Evolutionary conservation across 1,140 invertebrate species (phyloP), one percentile per base, ranked within the genome.

Genomic region (Hyles euphorbiae): DNA sequence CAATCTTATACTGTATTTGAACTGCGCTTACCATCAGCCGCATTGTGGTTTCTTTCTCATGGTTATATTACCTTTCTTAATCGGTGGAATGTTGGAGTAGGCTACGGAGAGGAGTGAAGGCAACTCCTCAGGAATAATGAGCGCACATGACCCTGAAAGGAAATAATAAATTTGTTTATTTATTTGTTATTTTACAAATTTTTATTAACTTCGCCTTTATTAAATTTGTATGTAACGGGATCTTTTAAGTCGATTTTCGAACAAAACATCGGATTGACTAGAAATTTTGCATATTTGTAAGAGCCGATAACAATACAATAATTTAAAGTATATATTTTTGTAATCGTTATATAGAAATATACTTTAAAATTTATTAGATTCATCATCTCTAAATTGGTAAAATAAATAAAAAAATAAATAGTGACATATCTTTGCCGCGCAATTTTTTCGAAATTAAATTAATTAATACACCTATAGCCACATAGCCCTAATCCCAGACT

Each of bases 11-110:
- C 3, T 10, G 3, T 32, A 53, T n/a, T 11, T 5, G 3, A 9
- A 12, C 3, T 53, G 34, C 36, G 36, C 8, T 40, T 5, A 5
- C 8, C 4, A 40, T 40, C 8, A 40, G 8, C 22, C 22, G 22
- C 22, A 22, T 22, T 22, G 22, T 22, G 22, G 22, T 22, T 2
- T 1, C 22, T 22, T 22, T 22, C 22, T 22, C 8, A 3, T 40
- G 8, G 5, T 5, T 40, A 3, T 5, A 40, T 88, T 91, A 94
- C 94, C 95, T 93, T 95, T 96, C 69, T 94, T 94, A 7, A 96
- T 92, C 3, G 94, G 94, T n/a, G 94, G 94, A 57, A 96, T 95
- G 68, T 95, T 95, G 0, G 94, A 94, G 74, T 95, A 96, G 1
- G 95, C 91, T 3, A 96, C 87, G 0, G 94, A 95, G 3, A 96